A percentile compares a stretch with the other conserved stretches of the same genome.
Conservation (phyloP, 2,113 vertebrate species). For the Leucopternis melanops region DNA sequence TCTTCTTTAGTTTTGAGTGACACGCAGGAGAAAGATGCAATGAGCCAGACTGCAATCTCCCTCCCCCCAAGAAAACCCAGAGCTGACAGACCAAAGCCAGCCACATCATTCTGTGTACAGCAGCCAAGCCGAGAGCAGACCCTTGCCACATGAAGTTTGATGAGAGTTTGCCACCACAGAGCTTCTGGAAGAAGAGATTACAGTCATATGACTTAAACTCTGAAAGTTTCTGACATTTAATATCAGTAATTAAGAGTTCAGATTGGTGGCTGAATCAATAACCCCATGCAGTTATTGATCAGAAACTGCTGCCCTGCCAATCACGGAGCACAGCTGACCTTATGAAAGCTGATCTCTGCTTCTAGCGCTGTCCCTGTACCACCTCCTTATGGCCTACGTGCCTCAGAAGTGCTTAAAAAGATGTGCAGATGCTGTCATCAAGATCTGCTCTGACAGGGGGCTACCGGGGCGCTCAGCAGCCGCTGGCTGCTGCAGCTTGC, state of each 20-base stretch:
- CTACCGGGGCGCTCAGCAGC: neutral
- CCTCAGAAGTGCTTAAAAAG: neutral
- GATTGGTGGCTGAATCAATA: constrained; percentile 60
- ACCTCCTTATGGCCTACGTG: neutral
- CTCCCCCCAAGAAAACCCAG: neutral
- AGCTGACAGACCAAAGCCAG: neutral
- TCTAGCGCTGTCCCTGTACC: neutral
- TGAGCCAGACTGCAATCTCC: neutral
- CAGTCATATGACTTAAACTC: neutral
- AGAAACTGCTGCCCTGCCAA: constrained; percentile 21
- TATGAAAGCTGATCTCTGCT: neutral
- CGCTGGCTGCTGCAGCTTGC: neutral
- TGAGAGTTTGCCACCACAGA: neutral
- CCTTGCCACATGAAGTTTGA: neutral
- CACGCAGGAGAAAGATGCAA: neutral
- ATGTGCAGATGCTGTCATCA: neutral
- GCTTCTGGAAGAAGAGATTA: constrained; percentile 12
- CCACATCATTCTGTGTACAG: neutral
- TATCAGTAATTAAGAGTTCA: constrained; percentile 67
- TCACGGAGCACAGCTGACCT: constrained; percentile 2
- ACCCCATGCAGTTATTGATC: constrained; percentile 58
- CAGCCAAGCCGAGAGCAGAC: neutral
- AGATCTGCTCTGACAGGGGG: neutral
- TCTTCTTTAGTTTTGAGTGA: neutral
- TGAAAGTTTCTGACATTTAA: constrained; percentile 66